A percentile compares a stretch with the other conserved stretches of the same genome.
Conservation (phyloP, 1,140 invertebrate genomes). For the Lucilia cuprina region DNA sequence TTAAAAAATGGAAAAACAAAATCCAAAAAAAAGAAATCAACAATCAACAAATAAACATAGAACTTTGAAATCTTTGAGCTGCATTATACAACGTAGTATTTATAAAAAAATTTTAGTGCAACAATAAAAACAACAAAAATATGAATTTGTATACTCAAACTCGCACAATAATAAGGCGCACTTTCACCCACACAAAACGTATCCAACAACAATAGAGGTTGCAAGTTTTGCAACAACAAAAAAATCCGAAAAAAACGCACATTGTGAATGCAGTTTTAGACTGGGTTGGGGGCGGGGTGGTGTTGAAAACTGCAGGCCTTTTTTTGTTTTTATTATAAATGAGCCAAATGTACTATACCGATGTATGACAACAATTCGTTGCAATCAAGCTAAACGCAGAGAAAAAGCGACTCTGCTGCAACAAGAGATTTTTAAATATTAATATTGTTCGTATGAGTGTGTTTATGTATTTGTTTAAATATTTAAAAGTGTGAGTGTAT, state of each 20-base stretch:
- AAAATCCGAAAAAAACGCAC: not conserved
- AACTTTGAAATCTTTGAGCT: constrained; percentile 14
- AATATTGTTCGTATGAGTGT: not conserved
- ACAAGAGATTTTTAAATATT: not conserved
- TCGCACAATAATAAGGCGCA: not conserved
- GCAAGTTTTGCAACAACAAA: not conserved
- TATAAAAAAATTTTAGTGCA: not conserved
- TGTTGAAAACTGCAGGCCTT: constrained; percentile 10
- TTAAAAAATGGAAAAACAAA: not conserved
- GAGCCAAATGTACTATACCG: not conserved
- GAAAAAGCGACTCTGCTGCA: not conserved
- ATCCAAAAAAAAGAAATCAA: not conserved
- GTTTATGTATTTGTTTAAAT: not conserved
- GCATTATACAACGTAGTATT: not conserved
- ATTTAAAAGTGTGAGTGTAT: not conserved
- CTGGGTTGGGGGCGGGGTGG: no score
- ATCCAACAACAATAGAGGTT: not conserved
- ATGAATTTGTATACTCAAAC: constrained; percentile 3
- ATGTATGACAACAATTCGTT: not conserved
- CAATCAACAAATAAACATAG: constrained; percentile 6
- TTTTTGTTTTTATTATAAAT: not conserved
- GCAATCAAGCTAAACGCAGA: not conserved
- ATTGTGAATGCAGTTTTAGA: not conserved
- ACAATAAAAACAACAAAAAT: not conserved
- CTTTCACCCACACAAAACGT: not conserved